Percentiles rank a stretch among this genome's conserved stretches.
Conservation (phyloP, 64 coral and sea anemone genomes). For the Acropora yongei region DNA sequence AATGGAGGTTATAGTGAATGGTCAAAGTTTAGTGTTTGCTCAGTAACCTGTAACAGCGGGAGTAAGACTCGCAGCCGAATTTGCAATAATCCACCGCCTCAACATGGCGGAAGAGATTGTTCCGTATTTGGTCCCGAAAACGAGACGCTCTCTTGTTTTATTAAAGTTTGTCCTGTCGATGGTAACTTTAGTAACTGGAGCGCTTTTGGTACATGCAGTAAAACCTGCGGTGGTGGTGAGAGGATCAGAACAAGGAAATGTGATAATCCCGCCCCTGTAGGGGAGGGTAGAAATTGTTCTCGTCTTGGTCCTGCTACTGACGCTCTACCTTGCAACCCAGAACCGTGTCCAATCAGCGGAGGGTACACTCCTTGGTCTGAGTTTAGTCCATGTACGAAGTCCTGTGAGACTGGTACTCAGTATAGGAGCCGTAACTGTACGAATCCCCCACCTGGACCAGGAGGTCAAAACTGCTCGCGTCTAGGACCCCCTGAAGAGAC, state of each 20-base stretch:
- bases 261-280: conserved; percentile 63
- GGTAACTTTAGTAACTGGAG: conserved; percentile 89
- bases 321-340: conserved; percentile 52
- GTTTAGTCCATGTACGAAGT: conserved; percentile 68
- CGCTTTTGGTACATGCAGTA: conserved; percentile 59
- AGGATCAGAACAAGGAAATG: conserved; percentile 72
- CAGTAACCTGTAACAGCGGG: conserved; percentile 68
- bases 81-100: conserved; percentile 69
- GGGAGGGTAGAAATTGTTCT: conserved; percentile 78
- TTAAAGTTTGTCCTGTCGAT: conserved; percentile 80
- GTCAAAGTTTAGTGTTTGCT: conserved; percentile 79
- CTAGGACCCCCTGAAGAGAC: conserved; percentile 69
- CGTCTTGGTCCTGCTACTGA: conserved; percentile 58
- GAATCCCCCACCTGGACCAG: conserved; percentile 67
- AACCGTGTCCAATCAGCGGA: conserved; percentile 75
- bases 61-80: conserved; percentile 52
- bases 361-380: conserved; percentile 76
- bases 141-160: conserved; percentile 48
- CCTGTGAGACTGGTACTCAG: conserved; percentile 73
- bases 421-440: conserved; percentile 84
- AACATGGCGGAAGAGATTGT: conserved; percentile 81
- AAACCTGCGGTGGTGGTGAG: conserved; percentile 73
- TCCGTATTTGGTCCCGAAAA: background rate
- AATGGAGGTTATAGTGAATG: conserved; percentile 85
- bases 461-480: conserved; percentile 74